Base-by-base conservation (phyloP, 2,888 invertebrate genomes). In the Nasonovia ribisnigri region DNA sequence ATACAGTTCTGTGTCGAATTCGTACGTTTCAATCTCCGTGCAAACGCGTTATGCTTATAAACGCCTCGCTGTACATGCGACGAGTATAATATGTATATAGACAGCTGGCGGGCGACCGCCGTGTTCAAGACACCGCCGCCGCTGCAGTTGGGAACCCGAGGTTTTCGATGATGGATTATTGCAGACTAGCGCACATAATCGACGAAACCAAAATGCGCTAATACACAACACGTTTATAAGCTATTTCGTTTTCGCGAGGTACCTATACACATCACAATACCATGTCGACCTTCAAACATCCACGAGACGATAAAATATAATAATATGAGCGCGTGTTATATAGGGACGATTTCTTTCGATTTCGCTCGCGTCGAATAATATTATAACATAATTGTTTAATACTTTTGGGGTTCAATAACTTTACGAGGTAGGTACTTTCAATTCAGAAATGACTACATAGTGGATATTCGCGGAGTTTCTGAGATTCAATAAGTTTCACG, bases 71-170 rank as follows among this genome's bases (percentile, higher is more conserved):
- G 20, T 36, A 36, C 67, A 67, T 67, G 36, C 36, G 67, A 67
- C n/a, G 67, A 20, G 24, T 67, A n/a, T 16, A 54, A 6, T 10
- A 11, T 54, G 24, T 60, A 29, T 20, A n/a, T 6, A 48, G 87
- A 87, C 87, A 92, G 92, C 87, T 92, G 92, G 87, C 36, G 46
- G n/a, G 46, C 87, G 92, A 92, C 46, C 24, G 91, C 46, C 24
- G 91, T 86, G n/a, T 57, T 46, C 24, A n/a, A 84, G 57, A 57
- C 91, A 57, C 46, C 46, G 46, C 16, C n/a, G 16, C 16, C 36
- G n/a, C 16, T 16, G 67, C 36, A 67, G 29, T 67, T 67, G 10
- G 60, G 42, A 20, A n/a, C n/a, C 24, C n/a, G 48, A 90, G 42
- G 51, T 77, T 91, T 42, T 91, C n/a, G 84, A 91, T 51, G 84